These are phyloP conservation scores for Mycteria americana DNA, from an alignment of 2,797 vertebrate species.

Conservation along the genomic window DNA sequence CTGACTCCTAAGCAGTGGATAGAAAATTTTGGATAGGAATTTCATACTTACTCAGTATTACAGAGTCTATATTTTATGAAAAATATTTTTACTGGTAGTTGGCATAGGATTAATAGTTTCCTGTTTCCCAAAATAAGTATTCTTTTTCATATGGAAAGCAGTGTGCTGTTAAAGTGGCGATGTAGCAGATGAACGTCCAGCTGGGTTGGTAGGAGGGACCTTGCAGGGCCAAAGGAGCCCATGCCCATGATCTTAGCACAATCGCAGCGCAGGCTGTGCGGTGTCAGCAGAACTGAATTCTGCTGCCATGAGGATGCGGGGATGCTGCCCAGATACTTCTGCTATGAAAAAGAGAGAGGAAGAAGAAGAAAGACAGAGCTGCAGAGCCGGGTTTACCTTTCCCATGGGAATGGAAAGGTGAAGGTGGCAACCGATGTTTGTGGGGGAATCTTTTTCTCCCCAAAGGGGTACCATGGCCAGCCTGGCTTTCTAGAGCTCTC, in stretches of 20 bases:
- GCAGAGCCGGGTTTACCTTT: neutral
- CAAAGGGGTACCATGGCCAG: neutral
- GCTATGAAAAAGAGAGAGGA: neutral
- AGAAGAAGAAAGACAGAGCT: neutral
- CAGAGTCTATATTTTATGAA: neutral
- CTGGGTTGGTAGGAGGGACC: neutral
- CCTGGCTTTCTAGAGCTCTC: neutral
- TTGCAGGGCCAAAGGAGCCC: neutral
- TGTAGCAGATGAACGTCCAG: no score
- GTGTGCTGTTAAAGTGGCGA: neutral
- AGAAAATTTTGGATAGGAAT: neutral
- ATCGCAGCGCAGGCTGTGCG: rapidly evolving
- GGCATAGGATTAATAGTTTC: neutral
- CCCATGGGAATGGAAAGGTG: neutral
- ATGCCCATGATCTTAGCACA: no score
- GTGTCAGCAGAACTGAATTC: neutral
- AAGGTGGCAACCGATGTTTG: neutral
- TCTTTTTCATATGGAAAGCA: neutral
- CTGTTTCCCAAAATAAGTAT: neutral
- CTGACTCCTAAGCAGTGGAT: neutral
- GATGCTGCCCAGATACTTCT: neutral
- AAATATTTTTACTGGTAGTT: neutral
- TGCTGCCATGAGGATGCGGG: neutral
- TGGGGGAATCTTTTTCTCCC: neutral
- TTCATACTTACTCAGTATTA: neutral